Base-by-base conservation (phyloP, 2,888 invertebrate species). In the Trachelus stipa region DNA sequence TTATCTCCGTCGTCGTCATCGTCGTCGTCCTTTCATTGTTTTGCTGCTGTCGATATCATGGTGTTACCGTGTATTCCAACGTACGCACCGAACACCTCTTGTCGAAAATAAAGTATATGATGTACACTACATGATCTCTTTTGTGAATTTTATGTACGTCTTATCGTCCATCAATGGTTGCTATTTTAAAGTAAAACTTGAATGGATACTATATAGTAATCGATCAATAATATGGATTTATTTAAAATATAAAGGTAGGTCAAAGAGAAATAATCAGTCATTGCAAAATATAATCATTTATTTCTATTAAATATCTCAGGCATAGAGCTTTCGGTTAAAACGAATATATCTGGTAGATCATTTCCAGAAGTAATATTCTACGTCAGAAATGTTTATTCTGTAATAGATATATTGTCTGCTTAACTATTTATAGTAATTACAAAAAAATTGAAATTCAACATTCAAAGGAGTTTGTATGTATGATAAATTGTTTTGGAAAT, bases 241-340 rank as follows among this genome's bases (percentile, higher is more conserved):
- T 23, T 56, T 23, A 23, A 56, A 23, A 9, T 23, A 23, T 23
- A 23, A 56, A 56, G 56, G 56, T 56, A 56, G 56, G 40, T 71
- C n/a, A 33, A 69, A 76, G 77, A 34, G 35, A n/a, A 69, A 37
- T 75, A 68, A 37, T 68, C 34, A 75, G 69, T 69, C 4, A 11
- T 37, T 73, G 12, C 31, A 33, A 75, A 73, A 75, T 12, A 68
- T 31, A 34, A 35, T 68, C 69, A 68, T 34, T 33, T 75, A 68
- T 68, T 68, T 75, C 35, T 73, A 73, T 73, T 33, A 73, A 73
- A 73, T 56, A 56, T 56, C 56, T 23, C 56, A 56, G 56, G 9
- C 56, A 56, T 56, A 56, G 40, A 56, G 56, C 9, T 56, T 56
- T 23, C 23, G 56, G 56, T 9, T 56, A 9, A 56, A 56, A 56